phyloP scores from a whole-genome alignment of 2,888 invertebrate species.

The Dasysyrphus tricinctus region DNA sequence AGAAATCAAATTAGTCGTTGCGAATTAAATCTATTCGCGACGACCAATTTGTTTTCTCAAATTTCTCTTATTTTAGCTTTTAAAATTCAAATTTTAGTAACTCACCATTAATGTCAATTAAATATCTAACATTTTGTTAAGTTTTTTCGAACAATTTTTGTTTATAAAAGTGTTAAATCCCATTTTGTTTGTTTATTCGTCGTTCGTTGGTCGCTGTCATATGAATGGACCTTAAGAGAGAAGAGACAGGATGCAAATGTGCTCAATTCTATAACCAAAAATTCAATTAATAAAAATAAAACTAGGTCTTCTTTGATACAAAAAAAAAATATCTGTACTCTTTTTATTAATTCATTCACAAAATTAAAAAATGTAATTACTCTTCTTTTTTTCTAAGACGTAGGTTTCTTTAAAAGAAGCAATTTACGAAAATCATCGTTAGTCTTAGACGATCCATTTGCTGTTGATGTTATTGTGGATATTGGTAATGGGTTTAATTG shows the following conservation, averaged over 20 bases:
- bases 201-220: too few relatives aligned
- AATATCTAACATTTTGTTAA: too few relatives aligned
- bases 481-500: constrained; percentile 69
- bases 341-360: constrained; percentile 30
- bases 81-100: too few relatives aligned
- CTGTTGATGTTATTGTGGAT: constrained; percentile 25
- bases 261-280: neutral
- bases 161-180: too few relatives aligned
- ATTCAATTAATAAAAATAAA: neutral
- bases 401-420: constrained; percentile 71
- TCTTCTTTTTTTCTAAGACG: neutral
- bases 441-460: constrained; percentile 77
- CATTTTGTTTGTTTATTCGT: too few relatives aligned
- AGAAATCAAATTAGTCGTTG: too few relatives aligned
- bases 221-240: too few relatives aligned
- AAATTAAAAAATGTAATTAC: constrained; percentile 5
- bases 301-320: neutral
- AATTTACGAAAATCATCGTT: constrained; percentile 82
- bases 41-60: too few relatives aligned
- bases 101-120: too few relatives aligned
- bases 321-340: constrained; percentile 16
- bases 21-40: too few relatives aligned
- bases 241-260: neutral
- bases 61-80: too few relatives aligned
- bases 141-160: too few relatives aligned